Evolutionary conservation across 2,888 invertebrate species (phyloP).

Genomic region (Ecliptopera silaceata): DNA sequence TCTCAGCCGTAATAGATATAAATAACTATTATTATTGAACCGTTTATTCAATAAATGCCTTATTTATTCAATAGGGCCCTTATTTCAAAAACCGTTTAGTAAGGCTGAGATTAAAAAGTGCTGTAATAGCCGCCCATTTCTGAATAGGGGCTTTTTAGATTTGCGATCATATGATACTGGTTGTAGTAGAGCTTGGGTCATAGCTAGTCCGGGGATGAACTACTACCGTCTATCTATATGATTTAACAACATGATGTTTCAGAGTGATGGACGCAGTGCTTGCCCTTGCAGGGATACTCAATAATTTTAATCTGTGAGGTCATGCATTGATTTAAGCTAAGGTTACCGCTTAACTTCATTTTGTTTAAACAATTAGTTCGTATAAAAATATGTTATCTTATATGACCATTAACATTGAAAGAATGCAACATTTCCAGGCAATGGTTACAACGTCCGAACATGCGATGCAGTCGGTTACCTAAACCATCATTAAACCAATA

Average conservation of each 20-base stretch:
- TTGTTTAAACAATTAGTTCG: too few relatives aligned
- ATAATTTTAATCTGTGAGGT: too few relatives aligned
- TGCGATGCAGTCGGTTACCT: not conserved
- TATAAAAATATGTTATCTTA: too few relatives aligned
- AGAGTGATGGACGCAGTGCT: too few relatives aligned
- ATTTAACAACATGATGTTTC: too few relatives aligned
- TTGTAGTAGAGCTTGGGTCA: too few relatives aligned
- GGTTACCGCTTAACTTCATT: too few relatives aligned
- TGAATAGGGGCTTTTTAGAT: conserved; percentile 3
- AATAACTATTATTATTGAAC: conserved; percentile 24
- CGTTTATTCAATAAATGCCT: conserved; percentile 4
- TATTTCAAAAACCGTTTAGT: conserved; percentile 14
- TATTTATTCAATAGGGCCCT: conserved; percentile 3
- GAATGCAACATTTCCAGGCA: not conserved
- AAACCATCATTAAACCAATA: conserved; percentile 11
- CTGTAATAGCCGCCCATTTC: not conserved
- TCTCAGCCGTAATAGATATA: conserved; percentile 10
- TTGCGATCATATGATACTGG: too few relatives aligned
- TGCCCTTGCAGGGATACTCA: too few relatives aligned
- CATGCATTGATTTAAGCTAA: too few relatives aligned
- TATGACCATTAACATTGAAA: not conserved
- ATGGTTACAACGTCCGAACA: not conserved
- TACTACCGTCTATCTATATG: too few relatives aligned
- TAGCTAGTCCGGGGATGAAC: too few relatives aligned
- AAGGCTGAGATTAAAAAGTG: conserved; percentile 8